These are phyloP conservation scores for Mythimna ferrago DNA, from an alignment of 2,888 invertebrate species.

Conservation along the genomic window DNA sequence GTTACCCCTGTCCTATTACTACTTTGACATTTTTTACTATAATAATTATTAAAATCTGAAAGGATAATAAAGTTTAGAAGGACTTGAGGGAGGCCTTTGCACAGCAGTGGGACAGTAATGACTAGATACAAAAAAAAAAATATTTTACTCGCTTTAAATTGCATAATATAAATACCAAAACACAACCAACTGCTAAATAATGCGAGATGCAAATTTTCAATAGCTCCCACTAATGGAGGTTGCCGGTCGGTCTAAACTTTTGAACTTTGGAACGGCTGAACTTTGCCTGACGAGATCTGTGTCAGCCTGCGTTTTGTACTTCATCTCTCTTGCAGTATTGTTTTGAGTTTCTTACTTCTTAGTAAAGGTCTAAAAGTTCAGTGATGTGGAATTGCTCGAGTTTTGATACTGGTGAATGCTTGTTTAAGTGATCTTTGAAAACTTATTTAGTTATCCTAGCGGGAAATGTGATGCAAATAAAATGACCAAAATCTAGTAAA, in stretches of 20 bases:
- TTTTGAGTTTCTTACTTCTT: constrained; percentile 18
- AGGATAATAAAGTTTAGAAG: too few species aligned
- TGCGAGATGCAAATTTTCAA: constrained; percentile 50
- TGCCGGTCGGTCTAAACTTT: constrained; percentile 46
- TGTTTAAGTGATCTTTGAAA: too few species aligned
- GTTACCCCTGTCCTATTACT: too few species aligned
- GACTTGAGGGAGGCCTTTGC: too few species aligned
- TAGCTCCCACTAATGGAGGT: constrained; percentile 38
- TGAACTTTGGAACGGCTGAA: constrained; percentile 51
- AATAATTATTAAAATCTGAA: too few species aligned
- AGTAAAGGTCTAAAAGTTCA: constrained; percentile 18
- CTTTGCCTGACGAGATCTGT: constrained; percentile 44
- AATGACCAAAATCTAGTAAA: too few species aligned
- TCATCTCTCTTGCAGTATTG: constrained; percentile 22
- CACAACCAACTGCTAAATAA: constrained; percentile 10
- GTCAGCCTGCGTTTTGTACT: constrained; percentile 39
- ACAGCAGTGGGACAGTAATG: too few species aligned
- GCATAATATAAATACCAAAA: constrained; percentile 3
- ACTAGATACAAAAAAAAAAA: too few species aligned
- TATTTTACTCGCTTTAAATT: neutral
- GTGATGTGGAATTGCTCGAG: constrained; percentile 9
- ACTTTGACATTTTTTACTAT: too few species aligned
- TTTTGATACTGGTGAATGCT: neutral
- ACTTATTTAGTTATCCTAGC: too few species aligned
- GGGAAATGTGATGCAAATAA: too few species aligned